Base-by-base conservation (phyloP, 2,797 vertebrate genomes). In the Clarias platycephalus region DNA sequence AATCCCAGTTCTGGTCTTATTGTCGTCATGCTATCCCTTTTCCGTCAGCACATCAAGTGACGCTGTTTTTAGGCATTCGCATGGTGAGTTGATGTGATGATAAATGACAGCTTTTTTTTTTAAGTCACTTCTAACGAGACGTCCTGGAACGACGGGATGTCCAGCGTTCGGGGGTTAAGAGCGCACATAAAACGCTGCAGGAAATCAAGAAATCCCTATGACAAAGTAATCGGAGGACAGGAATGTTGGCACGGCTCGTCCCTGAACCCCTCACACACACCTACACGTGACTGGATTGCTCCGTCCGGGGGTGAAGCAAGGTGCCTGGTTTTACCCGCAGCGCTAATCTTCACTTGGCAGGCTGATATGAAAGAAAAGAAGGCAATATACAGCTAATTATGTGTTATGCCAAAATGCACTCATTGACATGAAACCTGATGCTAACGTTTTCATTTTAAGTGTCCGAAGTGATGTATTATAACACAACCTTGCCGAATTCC, bases 201-300 rank as follows among this genome's bases (percentile, higher is more conserved):
- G 20, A 37, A 77, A 66, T 90, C 91, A 92, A 91, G 91, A 95
- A 94, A 95, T 94, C 92, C 92, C 91, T 92, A 77, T 84, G 89
- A 93, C 91, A 93, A 94, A 94, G 93, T 88, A 55, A 72, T 80
- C 89, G 88, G 89, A 88, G 86, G 68, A 80, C 91, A 90, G 93
- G 93, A 95, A 95, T 93, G 93, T 92, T 93, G 91, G 92, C 92
- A 91, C 85, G 63, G 76, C 85, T 86, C 84, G 89, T 58, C 71
- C 90, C 92, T n/a, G 28, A 86, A 81, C 86, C 86, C 83, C 76
- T 81, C 84, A 90, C 88, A 57, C 60, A 90, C 87, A 85, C 86
- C 87, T 91, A 83, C 89, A 88, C 72, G 85, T 87, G 91, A 90
- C 86, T 79, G 88, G 88, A 87, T 87, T 74, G 87, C 53, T 74